These are phyloP conservation scores for Plebejus argus DNA, from an alignment of 2,888 invertebrate species.

Conservation along the genomic window DNA sequence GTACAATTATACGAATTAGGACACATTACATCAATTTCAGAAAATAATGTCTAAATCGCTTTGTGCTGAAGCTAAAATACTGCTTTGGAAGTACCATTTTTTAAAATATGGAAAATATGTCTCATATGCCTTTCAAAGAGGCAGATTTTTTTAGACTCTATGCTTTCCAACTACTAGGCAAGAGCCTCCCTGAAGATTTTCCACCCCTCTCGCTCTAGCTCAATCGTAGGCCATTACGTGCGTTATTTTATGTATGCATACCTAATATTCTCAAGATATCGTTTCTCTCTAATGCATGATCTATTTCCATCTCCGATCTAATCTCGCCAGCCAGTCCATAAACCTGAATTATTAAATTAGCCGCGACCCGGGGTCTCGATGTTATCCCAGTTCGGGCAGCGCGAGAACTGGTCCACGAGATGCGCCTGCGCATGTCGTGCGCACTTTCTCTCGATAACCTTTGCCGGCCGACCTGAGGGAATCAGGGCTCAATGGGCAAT, in stretches of 20 bases:
- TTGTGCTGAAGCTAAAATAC: no score
- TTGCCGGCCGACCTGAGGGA: constrained; percentile 55
- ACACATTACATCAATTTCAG: background rate
- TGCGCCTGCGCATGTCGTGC: constrained; percentile 58
- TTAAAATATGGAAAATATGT: no score
- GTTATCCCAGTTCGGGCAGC: constrained; percentile 35
- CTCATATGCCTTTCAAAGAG: no score
- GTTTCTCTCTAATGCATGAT: background rate
- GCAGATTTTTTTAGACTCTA: no score
- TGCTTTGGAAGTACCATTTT: no score
- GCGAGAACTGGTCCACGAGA: constrained; percentile 49
- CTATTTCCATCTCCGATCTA: background rate
- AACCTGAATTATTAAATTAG: constrained; percentile 15
- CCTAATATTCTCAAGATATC: background rate
- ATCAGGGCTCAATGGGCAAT: constrained; percentile 42
- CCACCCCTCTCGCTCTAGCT: no score
- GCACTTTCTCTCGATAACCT: constrained; percentile 72
- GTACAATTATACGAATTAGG: constrained; percentile 10
- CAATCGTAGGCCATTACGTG: background rate
- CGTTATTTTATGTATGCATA: background rate
- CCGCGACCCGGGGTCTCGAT: constrained; percentile 6
- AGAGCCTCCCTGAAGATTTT: no score
- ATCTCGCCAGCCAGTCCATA: background rate
- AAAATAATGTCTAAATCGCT: background rate
- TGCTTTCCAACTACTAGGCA: no score